Conservation (phyloP, 1,140 invertebrate species). For the Hirudo medicinalis region DNA sequence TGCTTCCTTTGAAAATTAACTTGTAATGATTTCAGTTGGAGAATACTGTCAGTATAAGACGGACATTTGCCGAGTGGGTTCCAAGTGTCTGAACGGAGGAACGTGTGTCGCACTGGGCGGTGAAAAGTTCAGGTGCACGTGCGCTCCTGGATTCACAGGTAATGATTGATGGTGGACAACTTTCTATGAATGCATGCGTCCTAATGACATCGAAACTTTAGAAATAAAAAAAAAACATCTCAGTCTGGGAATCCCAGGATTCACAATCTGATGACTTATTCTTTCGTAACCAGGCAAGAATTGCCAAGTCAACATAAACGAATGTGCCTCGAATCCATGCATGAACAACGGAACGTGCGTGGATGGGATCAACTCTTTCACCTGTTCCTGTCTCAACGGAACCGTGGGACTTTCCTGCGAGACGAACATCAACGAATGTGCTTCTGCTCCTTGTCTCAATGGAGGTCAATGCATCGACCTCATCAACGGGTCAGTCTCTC, state of each 20-base stretch:
- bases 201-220: background rate
- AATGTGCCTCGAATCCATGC: background rate
- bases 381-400: background rate
- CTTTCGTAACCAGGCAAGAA: background rate
- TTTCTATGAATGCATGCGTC: background rate
- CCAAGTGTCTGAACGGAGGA: background rate
- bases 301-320: constrained; percentile 1
- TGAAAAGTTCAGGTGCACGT: background rate
- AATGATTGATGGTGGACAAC: background rate
- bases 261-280: background rate
- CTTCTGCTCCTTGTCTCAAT: background rate
- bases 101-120: background rate
- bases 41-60: constrained; percentile 6
- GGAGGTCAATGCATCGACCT: background rate
- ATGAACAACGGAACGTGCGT: background rate
- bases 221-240: background rate
- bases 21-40: background rate
- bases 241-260: no score
- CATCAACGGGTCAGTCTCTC: background rate
- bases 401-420: background rate
- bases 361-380: background rate
- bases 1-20: no score
- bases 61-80: background rate
- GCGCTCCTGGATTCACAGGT: background rate
- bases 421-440: background rate